Evolutionary conservation across 2,797 vertebrate genomes (phyloP), one percentile per base, ranked within the genome.

Genomic region (Miichthys miiuy): DNA sequence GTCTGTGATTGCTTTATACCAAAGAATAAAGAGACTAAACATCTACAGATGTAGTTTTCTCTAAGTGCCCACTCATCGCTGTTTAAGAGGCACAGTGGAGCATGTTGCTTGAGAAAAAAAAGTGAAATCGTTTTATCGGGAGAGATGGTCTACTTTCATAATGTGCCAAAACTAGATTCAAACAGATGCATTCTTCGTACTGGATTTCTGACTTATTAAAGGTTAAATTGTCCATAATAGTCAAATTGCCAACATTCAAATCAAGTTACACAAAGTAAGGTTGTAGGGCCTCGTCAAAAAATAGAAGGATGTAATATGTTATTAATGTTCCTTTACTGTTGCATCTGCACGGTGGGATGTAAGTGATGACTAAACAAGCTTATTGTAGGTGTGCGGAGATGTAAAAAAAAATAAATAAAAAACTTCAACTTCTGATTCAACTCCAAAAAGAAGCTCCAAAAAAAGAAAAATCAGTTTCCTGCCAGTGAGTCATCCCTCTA

Each of bases 11-110:
- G 46, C 38, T 75, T 65, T 25, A 47, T 42, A 62, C 14, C 16
- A 48, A 64, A 63, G 41, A 42, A 3, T 46, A 63, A 55, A 69
- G 50, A 6, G 61, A 63, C 55, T 63, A 67, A 79, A 58, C 25
- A 55, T 68, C 6, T 54, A 48, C 72, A 58, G 21, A 62, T 73
- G 23, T 30, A 52, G 27, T 58, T 50, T 64, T 67, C 60, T 78
- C 23, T 44, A 3, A 61, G 30, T 52, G 16, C 38, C 23, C 54
- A 55, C 42, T 66, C 54, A 54, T 20, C 23, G n/a, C 60, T 62
- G 46, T 25, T 50, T 30, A 44, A 62, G 21, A 52, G 14, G 63
- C 27, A 9, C 34, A 63, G 21, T 58, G 6, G 3, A 46, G 23
- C 4, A 7, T 27, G 23, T 51, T 17, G 20, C 14, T 62, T 30